phyloP scores from a whole-genome alignment of 35 echinoderm and acorn worm species.

The Amphiura filiformis region DNA sequence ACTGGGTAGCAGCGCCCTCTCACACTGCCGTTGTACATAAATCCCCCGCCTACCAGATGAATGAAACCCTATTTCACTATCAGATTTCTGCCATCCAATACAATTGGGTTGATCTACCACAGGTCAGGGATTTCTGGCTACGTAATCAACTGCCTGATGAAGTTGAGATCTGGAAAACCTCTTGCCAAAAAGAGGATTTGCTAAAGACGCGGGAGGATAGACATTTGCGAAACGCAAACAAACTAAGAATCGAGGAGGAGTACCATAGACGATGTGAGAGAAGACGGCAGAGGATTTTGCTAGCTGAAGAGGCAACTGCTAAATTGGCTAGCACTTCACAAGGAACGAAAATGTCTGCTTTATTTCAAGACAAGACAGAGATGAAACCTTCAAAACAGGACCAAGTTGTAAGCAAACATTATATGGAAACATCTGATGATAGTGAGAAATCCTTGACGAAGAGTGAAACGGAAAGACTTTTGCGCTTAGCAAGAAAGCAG shows the following conservation, averaged over 20 bases:
- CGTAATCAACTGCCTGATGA: not conserved
- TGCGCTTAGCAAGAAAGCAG: too few species aligned
- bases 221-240: not conserved
- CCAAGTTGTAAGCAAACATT: too few species aligned
- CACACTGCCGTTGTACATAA: not conserved
- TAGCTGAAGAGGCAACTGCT: too few species aligned
- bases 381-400: too few species aligned
- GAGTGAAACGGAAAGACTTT: too few species aligned
- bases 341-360: too few species aligned
- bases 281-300: not conserved
- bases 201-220: not conserved
- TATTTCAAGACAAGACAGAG: too few species aligned
- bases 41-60: not conserved
- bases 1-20: not conserved
- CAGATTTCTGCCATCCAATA: not conserved
- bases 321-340: too few species aligned
- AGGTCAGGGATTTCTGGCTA: not conserved
- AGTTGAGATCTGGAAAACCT: not conserved
- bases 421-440: too few species aligned
- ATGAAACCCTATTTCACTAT: not conserved
- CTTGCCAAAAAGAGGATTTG: not conserved
- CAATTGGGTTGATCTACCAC: constrained; percentile 1
- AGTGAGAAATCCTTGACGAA: too few species aligned
- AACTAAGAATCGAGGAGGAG: not conserved
- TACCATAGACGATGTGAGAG: not conserved